Evolutionary conservation across 2,797 vertebrate species (phyloP).

Genomic region (Pseudochromis fuscus): DNA sequence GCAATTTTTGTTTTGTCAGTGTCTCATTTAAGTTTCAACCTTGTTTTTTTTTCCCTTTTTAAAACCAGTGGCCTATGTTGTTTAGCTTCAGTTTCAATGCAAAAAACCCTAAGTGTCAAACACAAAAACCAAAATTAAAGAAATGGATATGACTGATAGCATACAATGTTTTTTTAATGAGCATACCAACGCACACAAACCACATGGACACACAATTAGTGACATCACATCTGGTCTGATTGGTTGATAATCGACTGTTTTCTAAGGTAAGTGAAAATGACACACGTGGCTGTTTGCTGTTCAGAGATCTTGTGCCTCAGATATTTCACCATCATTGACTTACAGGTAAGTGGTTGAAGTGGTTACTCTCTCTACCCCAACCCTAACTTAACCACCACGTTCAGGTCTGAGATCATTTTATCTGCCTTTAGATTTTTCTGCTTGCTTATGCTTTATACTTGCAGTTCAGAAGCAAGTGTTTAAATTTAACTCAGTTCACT

Average conservation of each 20-base stretch:
- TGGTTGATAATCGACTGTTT: constrained; percentile 1
- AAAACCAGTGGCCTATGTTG: constrained; percentile 67
- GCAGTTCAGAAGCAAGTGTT: too few species aligned
- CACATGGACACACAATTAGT: background rate
- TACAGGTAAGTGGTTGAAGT: too few species aligned
- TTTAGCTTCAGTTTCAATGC: constrained; percentile 75
- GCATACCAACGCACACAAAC: background rate
- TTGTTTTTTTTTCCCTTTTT: constrained; percentile 40
- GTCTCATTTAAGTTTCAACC: constrained; percentile 50
- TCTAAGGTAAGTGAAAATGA: constrained; percentile 23
- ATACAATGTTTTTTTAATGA: constrained; percentile 1
- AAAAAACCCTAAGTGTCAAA: constrained; percentile 73
- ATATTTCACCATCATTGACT: too few species aligned
- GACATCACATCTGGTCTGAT: background rate
- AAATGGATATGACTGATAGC: constrained; percentile 59
- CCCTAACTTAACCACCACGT: too few species aligned
- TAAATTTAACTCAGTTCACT: too few species aligned
- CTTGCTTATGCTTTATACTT: too few species aligned
- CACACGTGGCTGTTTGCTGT: background rate
- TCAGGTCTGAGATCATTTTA: too few species aligned
- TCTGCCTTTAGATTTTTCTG: too few species aligned
- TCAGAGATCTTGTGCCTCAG: too few species aligned
- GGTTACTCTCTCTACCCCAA: too few species aligned
- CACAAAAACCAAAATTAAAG: constrained; percentile 80
- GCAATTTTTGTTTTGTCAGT: constrained; percentile 50